Percentiles rank a stretch among this genome's conserved stretches.
These are phyloP conservation scores for Leuciscus idus DNA, from an alignment of 2,113 vertebrate species.

Conservation along the genomic window DNA sequence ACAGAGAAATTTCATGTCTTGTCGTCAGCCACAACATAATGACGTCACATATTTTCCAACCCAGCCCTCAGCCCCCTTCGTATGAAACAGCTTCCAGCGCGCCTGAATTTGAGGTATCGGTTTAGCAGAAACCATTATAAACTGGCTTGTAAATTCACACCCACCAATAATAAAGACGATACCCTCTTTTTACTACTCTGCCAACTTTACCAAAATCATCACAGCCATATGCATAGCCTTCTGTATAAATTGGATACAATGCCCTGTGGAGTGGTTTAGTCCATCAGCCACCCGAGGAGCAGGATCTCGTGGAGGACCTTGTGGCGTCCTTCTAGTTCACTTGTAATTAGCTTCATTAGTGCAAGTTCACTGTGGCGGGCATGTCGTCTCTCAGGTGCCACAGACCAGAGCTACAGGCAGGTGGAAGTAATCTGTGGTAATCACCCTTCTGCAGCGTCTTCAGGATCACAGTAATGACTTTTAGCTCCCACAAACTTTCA, in stretches of 20 bases:
- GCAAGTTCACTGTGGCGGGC: slow-evolving; percentile 28
- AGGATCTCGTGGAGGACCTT: slow-evolving; percentile 38
- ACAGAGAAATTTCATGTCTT: no score
- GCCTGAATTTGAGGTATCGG: background rate
- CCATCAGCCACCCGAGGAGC: background rate
- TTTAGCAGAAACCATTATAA: background rate
- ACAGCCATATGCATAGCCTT: no score
- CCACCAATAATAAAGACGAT: no score
- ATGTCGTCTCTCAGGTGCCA: slow-evolving; percentile 35
- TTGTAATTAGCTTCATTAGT: slow-evolving; percentile 52
- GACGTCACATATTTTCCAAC: no score
- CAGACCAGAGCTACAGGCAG: slow-evolving; percentile 27
- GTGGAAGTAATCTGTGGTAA: slow-evolving; percentile 46
- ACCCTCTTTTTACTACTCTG: background rate
- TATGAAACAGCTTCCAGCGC: no score
- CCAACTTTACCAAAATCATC: background rate
- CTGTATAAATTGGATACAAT: background rate
- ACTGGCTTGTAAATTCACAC: no score
- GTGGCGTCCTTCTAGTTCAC: slow-evolving; percentile 40
- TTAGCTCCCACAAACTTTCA: slow-evolving; percentile 27
- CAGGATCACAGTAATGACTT: slow-evolving; percentile 42
- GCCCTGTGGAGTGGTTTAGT: slow-evolving; percentile 9
- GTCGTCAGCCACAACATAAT: no score
- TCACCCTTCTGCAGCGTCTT: slow-evolving; percentile 28
- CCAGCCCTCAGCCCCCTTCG: no score